Evolutionary conservation across 2,888 invertebrate genomes (phyloP).

Genomic region (Phorcus lineatus): DNA sequence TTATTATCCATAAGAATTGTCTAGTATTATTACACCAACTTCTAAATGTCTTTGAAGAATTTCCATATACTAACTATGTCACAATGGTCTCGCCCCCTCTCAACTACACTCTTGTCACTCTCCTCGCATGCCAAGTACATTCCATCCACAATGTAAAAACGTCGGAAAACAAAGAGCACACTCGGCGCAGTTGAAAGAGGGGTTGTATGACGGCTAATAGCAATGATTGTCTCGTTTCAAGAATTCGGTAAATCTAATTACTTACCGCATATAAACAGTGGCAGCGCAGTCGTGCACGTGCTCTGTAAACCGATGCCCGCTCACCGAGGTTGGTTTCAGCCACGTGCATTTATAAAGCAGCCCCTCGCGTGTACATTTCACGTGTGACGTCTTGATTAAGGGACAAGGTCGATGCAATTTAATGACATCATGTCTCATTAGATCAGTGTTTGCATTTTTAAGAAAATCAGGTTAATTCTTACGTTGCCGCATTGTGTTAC

Average conservation of each 20-base stretch:
- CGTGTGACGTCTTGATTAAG: not conserved
- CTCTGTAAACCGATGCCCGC: not conserved
- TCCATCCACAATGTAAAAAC: not conserved
- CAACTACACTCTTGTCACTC: not conserved
- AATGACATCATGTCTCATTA: too few species aligned
- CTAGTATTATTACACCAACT: too few species aligned
- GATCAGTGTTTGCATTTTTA: too few species aligned
- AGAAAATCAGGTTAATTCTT: too few species aligned
- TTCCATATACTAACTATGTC: too few species aligned
- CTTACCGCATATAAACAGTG: not conserved
- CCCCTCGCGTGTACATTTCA: not conserved
- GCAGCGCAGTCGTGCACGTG: not conserved
- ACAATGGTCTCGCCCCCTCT: not conserved
- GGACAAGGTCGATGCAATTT: not conserved
- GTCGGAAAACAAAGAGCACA: not conserved
- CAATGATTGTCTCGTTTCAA: conserved; percentile 5
- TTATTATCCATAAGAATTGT: too few species aligned
- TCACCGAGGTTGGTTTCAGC: not conserved
- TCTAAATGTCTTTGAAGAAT: too few species aligned
- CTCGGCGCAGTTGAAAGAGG: not conserved
- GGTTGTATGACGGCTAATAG: not conserved
- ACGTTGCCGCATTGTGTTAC: too few species aligned
- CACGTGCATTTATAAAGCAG: not conserved
- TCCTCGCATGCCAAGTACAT: not conserved
- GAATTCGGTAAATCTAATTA: conserved; percentile 5